Conservation (phyloP, 2,888 invertebrate species). For the Drosophila flavopinicola region DNA sequence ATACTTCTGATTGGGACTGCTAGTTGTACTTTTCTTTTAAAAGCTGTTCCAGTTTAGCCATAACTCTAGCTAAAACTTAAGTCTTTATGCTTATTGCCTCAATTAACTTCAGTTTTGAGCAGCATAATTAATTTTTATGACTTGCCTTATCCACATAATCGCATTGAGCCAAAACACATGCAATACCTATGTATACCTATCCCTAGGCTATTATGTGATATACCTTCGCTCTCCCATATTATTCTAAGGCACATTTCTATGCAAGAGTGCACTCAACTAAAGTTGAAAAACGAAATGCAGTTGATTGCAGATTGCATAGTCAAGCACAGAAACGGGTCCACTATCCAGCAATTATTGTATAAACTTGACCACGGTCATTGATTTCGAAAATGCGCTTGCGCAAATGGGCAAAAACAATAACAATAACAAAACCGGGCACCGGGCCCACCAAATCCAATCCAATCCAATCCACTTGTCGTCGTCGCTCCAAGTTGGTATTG, state of each 20-base stretch:
- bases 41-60: neutral
- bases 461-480: slow-evolving; percentile 16
- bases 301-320: slow-evolving; percentile 46
- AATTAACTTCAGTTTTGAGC: neutral
- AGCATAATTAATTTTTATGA: slow-evolving; percentile 16
- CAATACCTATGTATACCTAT: slow-evolving; percentile 12
- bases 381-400: slow-evolving; percentile 79
- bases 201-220: neutral
- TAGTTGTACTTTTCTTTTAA: neutral
- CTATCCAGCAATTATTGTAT: slow-evolving; percentile 58
- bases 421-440: slow-evolving; percentile 43
- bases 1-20: no score
- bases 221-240: slow-evolving; percentile 4
- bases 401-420: slow-evolving; percentile 46
- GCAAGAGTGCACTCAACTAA: slow-evolving; percentile 27
- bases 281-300: slow-evolving; percentile 34
- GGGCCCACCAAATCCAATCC: slow-evolving; percentile 6
- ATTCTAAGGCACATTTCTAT: slow-evolving; percentile 20
- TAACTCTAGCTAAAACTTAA: no score
- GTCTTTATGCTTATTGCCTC: no score
- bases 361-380: slow-evolving; percentile 81
- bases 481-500: slow-evolving; percentile 40
- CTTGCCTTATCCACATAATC: neutral
- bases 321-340: slow-evolving; percentile 55
- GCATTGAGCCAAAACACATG: slow-evolving; percentile 17